Base-by-base conservation (phyloP, 2,113 vertebrate genomes). In the Scophthalmus maximus region DNA sequence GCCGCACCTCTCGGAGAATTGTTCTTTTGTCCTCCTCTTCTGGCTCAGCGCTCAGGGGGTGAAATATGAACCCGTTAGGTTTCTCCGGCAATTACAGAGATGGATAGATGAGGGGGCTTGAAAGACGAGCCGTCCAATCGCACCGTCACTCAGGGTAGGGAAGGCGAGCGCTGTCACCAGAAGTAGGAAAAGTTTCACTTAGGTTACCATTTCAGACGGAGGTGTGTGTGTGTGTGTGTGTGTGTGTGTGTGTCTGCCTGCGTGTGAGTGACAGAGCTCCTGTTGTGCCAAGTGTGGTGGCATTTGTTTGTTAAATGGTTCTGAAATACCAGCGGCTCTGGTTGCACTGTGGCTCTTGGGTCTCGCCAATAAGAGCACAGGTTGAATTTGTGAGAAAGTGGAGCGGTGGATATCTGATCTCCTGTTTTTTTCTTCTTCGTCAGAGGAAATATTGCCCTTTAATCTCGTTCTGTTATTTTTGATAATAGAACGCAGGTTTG, bases 91-190 rank as follows among this genome's bases (percentile, higher is more conserved):
- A 76, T 87, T 84, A 81, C 47, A 65, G 75, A 66, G 80, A 83
- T 40, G 26, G 71, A 84, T 75, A 84, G 84, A 86, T 17, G 50
- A 66, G 71, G 57, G 82, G 87, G 81, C 92, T 94, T 93, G 89
- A 84, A 90, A 85, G 79, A 69, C 59, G 62, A 95, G 85, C 88
- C 83, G 82, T 77, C 77, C 77, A 89, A 91, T 92, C 88, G 88
- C 89, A 93, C 88, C 89, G 91, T 95, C 90, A 92, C 78, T 86
- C 82, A 63, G 44, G n/a, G n/a, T n/a, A 20, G 26, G 83, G 76
- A 86, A 82, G 7, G 63, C 29, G 87, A 91, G 61, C 81, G 76
- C 61, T 79, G 88, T 83, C 68, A 62, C 84, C 72, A 79, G 77
- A 73, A 84, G 87, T 71, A 22, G 59, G 87, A 93, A 92, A 93